Evolutionary conservation across 37 sponge, comb jelly and placozoan species (phyloP).

Genomic region (Agelas oroides): DNA sequence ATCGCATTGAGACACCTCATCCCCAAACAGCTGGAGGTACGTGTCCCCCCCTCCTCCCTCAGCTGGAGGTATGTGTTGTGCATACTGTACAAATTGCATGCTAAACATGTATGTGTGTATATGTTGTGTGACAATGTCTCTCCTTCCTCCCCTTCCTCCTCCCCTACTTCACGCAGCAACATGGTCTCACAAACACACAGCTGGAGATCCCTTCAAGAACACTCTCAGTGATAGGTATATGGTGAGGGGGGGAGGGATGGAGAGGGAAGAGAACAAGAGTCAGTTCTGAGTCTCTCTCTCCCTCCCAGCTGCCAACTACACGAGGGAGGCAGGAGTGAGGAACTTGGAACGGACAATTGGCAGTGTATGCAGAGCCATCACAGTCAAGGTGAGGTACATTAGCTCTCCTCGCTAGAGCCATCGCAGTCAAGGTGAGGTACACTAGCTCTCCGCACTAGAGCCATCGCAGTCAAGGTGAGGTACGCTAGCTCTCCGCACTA

Average conservation of each 20-base stretch:
- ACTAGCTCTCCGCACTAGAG: too few species aligned
- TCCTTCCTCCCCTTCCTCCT: too few species aligned
- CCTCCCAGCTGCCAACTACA: slow-evolving; percentile 73
- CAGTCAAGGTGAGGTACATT: slow-evolving; percentile 87
- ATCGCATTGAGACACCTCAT: slow-evolving; percentile 83
- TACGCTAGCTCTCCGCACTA: too few species aligned
- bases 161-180: slow-evolving; percentile 58
- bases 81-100: slow-evolving; percentile 4
- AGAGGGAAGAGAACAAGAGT: background rate
- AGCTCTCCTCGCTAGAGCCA: too few species aligned
- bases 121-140: too few species aligned
- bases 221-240: background rate
- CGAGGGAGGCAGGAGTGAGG: slow-evolving; percentile 92
- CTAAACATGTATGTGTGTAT: too few species aligned
- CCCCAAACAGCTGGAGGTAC: slow-evolving; percentile 81
- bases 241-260: too few species aligned
- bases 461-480: too few species aligned
- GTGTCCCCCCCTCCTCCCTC: slow-evolving; percentile 69
- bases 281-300: background rate
- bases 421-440: too few species aligned
- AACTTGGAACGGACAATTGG: slow-evolving; percentile 82
- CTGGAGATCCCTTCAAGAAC: slow-evolving; percentile 34
- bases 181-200: slow-evolving; percentile 60
- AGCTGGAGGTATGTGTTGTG: slow-evolving; percentile 56
- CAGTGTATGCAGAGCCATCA: slow-evolving; percentile 80